These are phyloP conservation scores for Tethea ocularis DNA, from an alignment of 2,888 invertebrate species.

Conservation along the genomic window DNA sequence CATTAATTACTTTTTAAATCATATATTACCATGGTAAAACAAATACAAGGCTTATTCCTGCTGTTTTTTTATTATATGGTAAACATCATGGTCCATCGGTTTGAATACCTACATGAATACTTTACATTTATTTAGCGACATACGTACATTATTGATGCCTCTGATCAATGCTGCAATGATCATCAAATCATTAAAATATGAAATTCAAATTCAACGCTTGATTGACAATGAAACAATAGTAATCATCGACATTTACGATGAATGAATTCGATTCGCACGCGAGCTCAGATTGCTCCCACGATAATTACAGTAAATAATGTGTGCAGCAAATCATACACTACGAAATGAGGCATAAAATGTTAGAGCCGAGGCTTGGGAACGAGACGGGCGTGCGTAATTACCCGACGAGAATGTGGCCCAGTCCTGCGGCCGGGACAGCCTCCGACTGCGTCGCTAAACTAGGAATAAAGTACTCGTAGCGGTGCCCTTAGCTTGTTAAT, in stretches of 20 bases:
- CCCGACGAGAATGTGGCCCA: slow-evolving; percentile 77
- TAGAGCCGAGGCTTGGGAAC: slow-evolving; percentile 74
- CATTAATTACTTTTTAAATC: no score
- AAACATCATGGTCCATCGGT: not conserved
- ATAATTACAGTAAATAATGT: slow-evolving; percentile 74
- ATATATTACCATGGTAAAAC: no score
- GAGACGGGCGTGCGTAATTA: slow-evolving; percentile 78
- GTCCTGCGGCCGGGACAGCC: slow-evolving; percentile 69
- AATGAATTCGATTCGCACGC: slow-evolving; percentile 61
- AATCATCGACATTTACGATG: slow-evolving; percentile 48
- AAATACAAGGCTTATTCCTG: no score
- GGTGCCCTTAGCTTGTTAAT: slow-evolving; percentile 73
- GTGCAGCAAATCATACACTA: slow-evolving; percentile 78
- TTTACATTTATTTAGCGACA: not conserved
- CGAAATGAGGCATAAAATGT: slow-evolving; percentile 79
- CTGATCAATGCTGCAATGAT: not conserved
- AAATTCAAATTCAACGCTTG: slow-evolving; percentile 4
- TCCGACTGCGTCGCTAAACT: slow-evolving; percentile 66
- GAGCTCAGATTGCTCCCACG: slow-evolving; percentile 66
- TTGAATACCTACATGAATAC: not conserved
- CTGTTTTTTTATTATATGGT: not conserved
- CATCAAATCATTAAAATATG: slow-evolving; percentile 1
- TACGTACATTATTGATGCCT: not conserved
- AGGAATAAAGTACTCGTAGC: slow-evolving; percentile 72
- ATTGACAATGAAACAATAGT: slow-evolving; percentile 44